These are phyloP conservation scores for Epiblema foenella DNA, from an alignment of 2,888 invertebrate genomes.

Conservation along the genomic window DNA sequence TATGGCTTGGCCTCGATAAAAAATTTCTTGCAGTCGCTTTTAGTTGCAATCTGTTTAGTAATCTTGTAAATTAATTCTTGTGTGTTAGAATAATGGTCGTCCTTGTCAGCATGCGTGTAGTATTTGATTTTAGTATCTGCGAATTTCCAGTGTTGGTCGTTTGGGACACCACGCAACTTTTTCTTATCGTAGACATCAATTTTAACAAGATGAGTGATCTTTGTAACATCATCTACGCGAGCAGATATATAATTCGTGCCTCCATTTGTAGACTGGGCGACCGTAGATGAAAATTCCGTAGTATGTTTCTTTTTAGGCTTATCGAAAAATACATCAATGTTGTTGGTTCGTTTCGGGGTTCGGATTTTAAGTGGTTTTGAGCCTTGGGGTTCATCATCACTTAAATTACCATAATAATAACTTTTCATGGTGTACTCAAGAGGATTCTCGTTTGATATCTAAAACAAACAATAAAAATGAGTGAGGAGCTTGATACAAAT, in stretches of 20 bases:
- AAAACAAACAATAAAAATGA: neutral
- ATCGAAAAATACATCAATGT: neutral
- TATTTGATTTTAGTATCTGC: neutral
- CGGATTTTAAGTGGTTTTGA: conserved; percentile 10
- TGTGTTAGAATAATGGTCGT: neutral
- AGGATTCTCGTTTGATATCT: neutral
- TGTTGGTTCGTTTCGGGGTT: neutral
- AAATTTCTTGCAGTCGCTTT: no score
- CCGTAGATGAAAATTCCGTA: conserved; percentile 1
- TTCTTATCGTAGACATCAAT: neutral
- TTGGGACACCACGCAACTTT: neutral
- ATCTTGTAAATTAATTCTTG: no score
- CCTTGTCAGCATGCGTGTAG: neutral
- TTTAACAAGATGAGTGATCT: neutral
- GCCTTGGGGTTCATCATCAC: neutral
- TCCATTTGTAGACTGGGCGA: neutral
- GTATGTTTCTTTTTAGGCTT: neutral
- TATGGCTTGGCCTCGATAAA: no score
- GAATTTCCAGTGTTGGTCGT: neutral
- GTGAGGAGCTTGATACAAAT: neutral
- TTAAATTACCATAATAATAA: neutral
- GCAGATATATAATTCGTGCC: conserved; percentile 6
- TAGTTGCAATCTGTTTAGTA: no score
- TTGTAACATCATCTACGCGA: conserved; percentile 3
- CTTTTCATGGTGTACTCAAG: neutral